Percentiles rank a stretch among this genome's conserved stretches.
These are phyloP conservation scores for Tenthredo livida DNA, from an alignment of 2,888 invertebrate species.

Conservation along the genomic window DNA sequence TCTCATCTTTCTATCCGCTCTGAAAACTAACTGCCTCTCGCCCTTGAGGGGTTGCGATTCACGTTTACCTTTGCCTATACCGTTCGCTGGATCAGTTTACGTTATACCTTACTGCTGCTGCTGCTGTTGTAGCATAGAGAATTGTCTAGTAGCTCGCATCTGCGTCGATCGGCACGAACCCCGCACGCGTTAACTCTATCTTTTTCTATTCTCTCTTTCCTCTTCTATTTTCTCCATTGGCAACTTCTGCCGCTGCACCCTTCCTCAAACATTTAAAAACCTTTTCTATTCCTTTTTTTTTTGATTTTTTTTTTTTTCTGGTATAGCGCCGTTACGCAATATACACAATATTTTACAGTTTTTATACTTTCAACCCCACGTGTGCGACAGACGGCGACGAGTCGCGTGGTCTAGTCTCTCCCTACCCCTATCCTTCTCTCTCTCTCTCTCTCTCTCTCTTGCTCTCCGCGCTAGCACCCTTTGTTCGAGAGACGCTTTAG, in stretches of 20 bases:
- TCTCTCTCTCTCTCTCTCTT: not conserved
- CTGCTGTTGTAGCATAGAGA: not conserved
- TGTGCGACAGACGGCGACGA: constrained; percentile 21
- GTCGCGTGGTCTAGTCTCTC: constrained; percentile 9
- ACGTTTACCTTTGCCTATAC: constrained; percentile 8
- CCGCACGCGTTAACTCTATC: constrained; percentile 47
- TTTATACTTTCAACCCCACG: constrained; percentile 33
- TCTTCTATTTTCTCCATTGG: not conserved
- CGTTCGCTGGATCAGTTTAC: not conserved
- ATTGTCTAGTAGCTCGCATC: constrained; percentile 31
- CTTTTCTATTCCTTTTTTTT: not conserved
- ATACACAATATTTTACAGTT: constrained; percentile 31
- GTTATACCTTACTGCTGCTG: not conserved
- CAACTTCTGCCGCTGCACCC: constrained; percentile 8
- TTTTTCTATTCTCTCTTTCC: constrained; percentile 14
- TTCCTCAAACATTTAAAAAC: constrained; percentile 39
- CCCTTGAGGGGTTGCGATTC: not conserved
- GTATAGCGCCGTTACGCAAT: constrained; percentile 35
- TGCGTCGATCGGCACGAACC: constrained; percentile 44
- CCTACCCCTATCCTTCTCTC: not conserved
- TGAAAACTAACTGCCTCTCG: not conserved
- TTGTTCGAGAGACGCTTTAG: constrained; percentile 28
- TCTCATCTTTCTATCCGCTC: constrained; percentile 30
- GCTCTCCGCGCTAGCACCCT: not conserved
- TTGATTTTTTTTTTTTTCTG: not conserved